Evolutionary conservation across 2,797 vertebrate genomes (phyloP).

Genomic region (Pseudotriccus pelzelni): DNA sequence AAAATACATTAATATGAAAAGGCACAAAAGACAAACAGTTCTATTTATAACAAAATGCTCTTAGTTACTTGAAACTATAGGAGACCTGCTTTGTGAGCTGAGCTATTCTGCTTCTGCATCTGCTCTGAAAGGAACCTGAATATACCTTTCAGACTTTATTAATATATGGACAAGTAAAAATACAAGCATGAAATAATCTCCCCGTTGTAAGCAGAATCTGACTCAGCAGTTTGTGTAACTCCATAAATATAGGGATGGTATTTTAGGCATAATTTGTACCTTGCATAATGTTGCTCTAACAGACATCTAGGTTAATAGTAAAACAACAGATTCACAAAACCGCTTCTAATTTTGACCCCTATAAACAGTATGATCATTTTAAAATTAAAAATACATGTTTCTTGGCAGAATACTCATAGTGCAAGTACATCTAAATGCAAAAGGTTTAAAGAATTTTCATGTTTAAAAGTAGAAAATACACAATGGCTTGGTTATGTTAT

Average conservation of each 20-base stretch:
- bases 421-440: neutral
- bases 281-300: neutral
- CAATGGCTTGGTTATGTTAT: neutral
- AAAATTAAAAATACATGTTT: neutral
- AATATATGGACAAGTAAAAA: neutral
- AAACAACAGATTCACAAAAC: neutral
- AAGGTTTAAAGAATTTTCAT: constrained; percentile 30
- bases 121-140: constrained; percentile 25
- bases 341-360: neutral
- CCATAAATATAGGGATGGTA: neutral
- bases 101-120: constrained; percentile 12
- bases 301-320: neutral
- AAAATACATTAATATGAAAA: neutral
- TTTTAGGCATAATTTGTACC: neutral
- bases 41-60: constrained; percentile 3
- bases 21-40: neutral
- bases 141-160: neutral
- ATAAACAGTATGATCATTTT: neutral
- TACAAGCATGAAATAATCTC: neutral
- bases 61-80: neutral
- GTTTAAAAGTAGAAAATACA: neutral
- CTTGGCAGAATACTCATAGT: neutral
- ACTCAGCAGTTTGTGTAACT: constrained; percentile 23
- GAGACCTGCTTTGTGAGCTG: neutral
- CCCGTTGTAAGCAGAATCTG: constrained; percentile 1